Conservation (phyloP, 1,140 invertebrate species). For the Mamestra configurata region DNA sequence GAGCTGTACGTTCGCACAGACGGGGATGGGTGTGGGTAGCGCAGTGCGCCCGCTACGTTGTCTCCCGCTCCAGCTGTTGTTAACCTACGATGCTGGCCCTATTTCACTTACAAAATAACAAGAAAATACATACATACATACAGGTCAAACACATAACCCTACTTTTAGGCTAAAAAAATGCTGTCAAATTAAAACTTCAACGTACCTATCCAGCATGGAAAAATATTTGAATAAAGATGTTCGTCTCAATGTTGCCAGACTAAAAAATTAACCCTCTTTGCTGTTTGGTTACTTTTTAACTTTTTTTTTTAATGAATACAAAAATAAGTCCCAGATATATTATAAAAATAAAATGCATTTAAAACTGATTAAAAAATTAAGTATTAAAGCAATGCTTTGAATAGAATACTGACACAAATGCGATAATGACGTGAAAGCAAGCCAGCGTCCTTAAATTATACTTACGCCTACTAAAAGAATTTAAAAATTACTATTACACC, state of each 20-base stretch:
- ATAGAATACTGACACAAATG: constrained; percentile 8
- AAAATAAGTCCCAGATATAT: background rate
- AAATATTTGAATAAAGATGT: background rate
- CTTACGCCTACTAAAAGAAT: constrained; percentile 64
- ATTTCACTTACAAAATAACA: constrained; percentile 45
- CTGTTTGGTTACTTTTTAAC: background rate
- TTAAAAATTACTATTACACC: constrained; percentile 58
- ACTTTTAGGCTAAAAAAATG: no score
- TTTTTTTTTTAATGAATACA: background rate
- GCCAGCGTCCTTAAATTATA: constrained; percentile 63
- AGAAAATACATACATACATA: background rate
- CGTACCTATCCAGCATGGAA: no score
- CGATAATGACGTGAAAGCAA: constrained; percentile 61
- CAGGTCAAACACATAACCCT: no score
- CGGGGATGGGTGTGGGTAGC: constrained; percentile 55
- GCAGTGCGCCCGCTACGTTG: constrained; percentile 69
- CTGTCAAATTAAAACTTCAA: no score
- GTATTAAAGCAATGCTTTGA: background rate
- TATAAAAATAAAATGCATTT: constrained; percentile 18
- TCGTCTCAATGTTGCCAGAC: background rate
- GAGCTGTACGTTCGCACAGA: constrained; percentile 21
- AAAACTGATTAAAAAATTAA: background rate
- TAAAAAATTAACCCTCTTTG: background rate
- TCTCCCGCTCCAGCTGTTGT: constrained; percentile 78
- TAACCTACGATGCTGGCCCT: constrained; percentile 64